These are phyloP conservation scores for Puffinus mauretanicus DNA, from an alignment of 2,113 vertebrate genomes.

Conservation along the genomic window DNA sequence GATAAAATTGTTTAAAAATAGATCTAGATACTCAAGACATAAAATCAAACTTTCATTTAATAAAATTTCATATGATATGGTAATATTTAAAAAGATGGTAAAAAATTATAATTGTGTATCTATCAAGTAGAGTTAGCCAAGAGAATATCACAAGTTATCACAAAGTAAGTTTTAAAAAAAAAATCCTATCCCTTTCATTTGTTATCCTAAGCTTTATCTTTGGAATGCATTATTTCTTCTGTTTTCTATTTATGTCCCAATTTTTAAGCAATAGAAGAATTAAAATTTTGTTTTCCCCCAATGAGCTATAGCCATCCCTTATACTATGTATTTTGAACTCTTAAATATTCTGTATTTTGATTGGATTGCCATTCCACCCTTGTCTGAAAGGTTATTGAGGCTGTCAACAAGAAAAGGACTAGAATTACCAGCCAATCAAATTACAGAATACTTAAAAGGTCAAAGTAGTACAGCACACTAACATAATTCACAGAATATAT, in stretches of 20 bases:
- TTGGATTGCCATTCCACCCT: constrained; percentile 38
- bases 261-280: neutral
- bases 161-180: neutral
- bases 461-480: constrained; percentile 54
- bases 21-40: neutral
- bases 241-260: neutral
- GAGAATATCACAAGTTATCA: neutral
- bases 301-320: neutral
- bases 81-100: neutral
- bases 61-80: neutral
- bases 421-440: constrained; percentile 67
- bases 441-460: constrained; percentile 65
- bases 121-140: neutral
- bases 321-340: neutral
- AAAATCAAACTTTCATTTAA: neutral
- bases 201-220: neutral
- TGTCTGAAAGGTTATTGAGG: constrained; percentile 53
- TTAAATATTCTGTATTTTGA: constrained; percentile 52
- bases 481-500: constrained; percentile 64
- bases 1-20: neutral
- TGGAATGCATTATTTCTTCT: neutral
- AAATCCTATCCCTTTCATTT: neutral
- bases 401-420: constrained; percentile 59
- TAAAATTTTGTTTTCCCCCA: neutral
- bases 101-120: neutral